These are phyloP conservation scores for Cyanocitta stelleri DNA, from an alignment of 2,113 vertebrate species.

Conservation along the genomic window DNA sequence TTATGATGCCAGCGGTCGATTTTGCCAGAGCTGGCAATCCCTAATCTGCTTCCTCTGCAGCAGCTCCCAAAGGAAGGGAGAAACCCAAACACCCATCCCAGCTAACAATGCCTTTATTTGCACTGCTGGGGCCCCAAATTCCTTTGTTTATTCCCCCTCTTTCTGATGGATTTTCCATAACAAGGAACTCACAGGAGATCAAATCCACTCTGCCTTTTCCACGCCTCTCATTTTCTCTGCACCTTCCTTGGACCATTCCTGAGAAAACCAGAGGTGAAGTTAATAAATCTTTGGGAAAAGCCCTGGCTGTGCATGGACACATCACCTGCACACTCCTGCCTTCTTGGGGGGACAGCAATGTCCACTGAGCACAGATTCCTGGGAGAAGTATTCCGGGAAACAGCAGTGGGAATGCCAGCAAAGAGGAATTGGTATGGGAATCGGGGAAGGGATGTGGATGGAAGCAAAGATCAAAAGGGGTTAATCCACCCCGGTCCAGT, in stretches of 20 bases:
- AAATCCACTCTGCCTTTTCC: background rate
- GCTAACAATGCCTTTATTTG: constrained; percentile 35
- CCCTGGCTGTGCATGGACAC: accelerated
- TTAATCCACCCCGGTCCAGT: background rate
- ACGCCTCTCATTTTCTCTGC: background rate
- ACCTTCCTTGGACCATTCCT: background rate
- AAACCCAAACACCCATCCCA: constrained; percentile 51
- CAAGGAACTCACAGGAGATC: background rate
- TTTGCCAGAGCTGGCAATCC: constrained; percentile 49
- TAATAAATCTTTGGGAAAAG: background rate
- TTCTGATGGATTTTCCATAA: background rate
- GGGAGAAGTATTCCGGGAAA: background rate
- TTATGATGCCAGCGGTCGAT: constrained; percentile 12
- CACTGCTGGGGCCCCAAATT: background rate
- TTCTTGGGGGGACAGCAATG: background rate
- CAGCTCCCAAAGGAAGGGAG: constrained; percentile 48
- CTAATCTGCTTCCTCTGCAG: constrained; percentile 47
- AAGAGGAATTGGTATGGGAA: background rate
- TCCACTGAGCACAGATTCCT: background rate
- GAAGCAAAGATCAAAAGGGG: background rate
- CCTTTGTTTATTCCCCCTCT: constrained; percentile 2
- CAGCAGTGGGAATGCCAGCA: background rate
- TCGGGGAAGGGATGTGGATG: background rate
- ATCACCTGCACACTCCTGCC: background rate
- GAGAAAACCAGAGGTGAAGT: background rate